phyloP scores from a whole-genome alignment of 2,797 vertebrate genomes.

The Platalea minor region DNA sequence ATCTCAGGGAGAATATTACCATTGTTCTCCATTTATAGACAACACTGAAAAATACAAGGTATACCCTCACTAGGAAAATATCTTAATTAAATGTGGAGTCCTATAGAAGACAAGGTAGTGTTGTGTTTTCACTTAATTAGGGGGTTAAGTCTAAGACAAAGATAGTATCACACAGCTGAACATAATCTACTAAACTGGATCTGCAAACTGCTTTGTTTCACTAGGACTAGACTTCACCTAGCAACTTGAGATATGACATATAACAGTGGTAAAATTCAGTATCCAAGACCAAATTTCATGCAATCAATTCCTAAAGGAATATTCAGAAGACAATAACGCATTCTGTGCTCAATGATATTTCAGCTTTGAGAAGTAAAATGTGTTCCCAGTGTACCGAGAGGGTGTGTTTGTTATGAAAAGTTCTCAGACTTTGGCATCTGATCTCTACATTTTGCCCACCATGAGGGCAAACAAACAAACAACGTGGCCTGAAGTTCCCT shows the following conservation, averaged over 20 bases:
- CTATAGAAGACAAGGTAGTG: neutral
- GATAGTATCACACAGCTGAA: neutral
- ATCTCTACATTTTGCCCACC: neutral
- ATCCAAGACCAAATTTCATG: neutral
- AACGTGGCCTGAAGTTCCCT: neutral
- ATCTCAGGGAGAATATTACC: neutral
- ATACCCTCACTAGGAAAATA: neutral
- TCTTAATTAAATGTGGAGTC: constrained; percentile 1
- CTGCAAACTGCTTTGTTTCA: constrained; percentile 30
- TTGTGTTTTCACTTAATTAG: constrained; percentile 18
- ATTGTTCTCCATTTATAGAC: neutral
- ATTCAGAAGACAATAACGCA: neutral
- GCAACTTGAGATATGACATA: neutral
- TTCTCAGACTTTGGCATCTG: neutral
- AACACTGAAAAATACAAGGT: neutral
- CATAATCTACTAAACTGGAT: constrained; percentile 1
- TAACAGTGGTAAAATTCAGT: neutral
- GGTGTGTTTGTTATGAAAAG: neutral
- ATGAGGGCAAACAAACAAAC: neutral
- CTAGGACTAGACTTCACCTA: neutral
- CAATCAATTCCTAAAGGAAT: neutral
- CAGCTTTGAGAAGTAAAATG: neutral
- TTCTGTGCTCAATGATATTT: neutral
- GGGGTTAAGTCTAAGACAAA: neutral
- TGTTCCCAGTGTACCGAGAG: neutral